Conservation (phyloP, 2,797 vertebrate species). For the Tadarida brasiliensis region DNA sequence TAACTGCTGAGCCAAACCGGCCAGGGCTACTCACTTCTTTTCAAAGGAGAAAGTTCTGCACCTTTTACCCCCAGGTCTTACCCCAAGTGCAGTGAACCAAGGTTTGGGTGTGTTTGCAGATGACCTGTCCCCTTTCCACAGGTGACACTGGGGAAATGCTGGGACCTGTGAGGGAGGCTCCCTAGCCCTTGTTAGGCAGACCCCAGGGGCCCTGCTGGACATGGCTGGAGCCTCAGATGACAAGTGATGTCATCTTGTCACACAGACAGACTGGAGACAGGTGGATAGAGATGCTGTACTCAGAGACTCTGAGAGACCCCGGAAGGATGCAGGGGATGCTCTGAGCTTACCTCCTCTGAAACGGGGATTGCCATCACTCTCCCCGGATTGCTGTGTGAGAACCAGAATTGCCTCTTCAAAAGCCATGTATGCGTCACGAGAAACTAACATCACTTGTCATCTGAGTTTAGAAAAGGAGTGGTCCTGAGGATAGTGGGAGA, state of each 20-base stretch:
- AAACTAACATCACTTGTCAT: no score
- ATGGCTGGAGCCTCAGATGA: no score
- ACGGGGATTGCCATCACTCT: no score
- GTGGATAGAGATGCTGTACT: background rate
- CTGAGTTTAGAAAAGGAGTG: no score
- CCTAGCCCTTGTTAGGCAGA: fast-evolving
- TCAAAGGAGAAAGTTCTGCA: background rate
- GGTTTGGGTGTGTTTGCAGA: background rate
- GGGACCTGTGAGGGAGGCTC: background rate
- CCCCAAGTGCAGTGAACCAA: fast-evolving
- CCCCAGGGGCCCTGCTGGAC: background rate
- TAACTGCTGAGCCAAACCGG: no score
- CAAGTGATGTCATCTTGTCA: no score
- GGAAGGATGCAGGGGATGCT: no score
- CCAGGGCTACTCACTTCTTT: background rate
- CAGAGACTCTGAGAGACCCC: background rate
- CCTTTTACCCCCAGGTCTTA: background rate
- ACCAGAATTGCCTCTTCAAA: no score
- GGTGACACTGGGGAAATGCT: background rate
- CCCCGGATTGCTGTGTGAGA: no score
- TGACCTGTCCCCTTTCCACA: fast-evolving
- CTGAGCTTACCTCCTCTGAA: no score
- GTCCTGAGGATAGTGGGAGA: no score
- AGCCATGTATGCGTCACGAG: no score
- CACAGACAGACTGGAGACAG: background rate